These are phyloP conservation scores for Eulemur rubriventer DNA, from an alignment of 2,797 vertebrate genomes.

Conservation along the genomic window DNA sequence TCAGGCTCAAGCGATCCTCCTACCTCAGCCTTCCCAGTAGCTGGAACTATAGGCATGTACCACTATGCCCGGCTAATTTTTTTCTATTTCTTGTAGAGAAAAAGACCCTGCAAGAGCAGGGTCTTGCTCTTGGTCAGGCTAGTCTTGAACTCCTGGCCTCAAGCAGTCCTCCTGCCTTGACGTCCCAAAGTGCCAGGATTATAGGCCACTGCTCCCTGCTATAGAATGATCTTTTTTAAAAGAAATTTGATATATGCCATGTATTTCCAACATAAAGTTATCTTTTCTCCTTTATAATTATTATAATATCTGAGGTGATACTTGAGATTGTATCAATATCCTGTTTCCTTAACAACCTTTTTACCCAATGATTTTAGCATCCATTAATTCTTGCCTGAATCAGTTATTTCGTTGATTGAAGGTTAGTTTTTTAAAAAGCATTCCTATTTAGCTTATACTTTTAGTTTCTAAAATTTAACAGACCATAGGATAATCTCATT, in stretches of 20 bases:
- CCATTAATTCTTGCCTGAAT: slow-evolving; percentile 25
- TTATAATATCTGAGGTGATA: background rate
- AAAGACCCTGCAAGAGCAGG: no score
- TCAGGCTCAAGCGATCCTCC: background rate
- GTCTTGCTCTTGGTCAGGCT: no score
- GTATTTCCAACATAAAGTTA: background rate
- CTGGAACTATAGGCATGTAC: no score
- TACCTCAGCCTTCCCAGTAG: background rate
- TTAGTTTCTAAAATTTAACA: slow-evolving; percentile 39
- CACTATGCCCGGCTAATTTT: no score
- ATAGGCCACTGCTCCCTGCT: background rate
- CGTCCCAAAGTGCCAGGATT: background rate
- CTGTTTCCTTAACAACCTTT: background rate
- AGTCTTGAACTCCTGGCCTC: background rate
- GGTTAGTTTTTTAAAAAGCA: slow-evolving; percentile 16
- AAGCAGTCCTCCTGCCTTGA: background rate
- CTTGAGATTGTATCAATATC: background rate
- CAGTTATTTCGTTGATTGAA: slow-evolving; percentile 50
- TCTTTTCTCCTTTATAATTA: slow-evolving; percentile 28
- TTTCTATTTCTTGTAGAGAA: no score
- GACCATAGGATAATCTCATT: background rate
- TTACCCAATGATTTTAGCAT: slow-evolving; percentile 10
- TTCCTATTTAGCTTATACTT: slow-evolving; percentile 28
- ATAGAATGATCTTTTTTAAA: slow-evolving; percentile 37
- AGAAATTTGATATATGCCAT: background rate